Conservation (phyloP, 2,797 vertebrate species). For the Chloroceryle amazona region DNA sequence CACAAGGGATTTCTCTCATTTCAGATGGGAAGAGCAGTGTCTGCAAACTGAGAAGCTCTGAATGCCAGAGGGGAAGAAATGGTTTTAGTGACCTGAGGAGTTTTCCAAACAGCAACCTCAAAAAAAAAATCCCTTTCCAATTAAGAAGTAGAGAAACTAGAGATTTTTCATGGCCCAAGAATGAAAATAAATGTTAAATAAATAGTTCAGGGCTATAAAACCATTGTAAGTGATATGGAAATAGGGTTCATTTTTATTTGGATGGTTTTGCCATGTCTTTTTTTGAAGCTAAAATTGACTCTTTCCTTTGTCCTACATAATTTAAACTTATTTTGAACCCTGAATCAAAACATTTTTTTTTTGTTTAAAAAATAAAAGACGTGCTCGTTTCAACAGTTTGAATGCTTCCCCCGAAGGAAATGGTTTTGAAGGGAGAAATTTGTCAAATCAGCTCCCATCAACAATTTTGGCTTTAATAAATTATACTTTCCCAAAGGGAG, state of each 20-base stretch:
- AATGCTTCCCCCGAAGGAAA: neutral
- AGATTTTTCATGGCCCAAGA: neutral
- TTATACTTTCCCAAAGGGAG: neutral
- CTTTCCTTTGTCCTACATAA: neutral
- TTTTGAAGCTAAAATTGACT: neutral
- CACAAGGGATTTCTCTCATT: neutral
- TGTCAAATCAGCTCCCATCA: neutral
- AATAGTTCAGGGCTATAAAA: neutral
- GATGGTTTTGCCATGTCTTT: neutral
- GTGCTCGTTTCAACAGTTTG: neutral
- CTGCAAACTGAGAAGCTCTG: neutral
- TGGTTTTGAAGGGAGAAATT: neutral
- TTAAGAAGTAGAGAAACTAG: neutral
- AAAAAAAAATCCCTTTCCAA: neutral
- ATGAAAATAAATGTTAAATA: neutral
- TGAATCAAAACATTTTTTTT: neutral
- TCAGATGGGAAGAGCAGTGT: neutral
- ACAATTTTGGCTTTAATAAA: neutral
- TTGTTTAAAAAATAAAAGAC: neutral
- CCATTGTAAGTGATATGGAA: neutral
- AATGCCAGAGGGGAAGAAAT: neutral
- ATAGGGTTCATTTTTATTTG: neutral
- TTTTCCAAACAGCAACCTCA: neutral
- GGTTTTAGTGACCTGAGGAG: neutral
- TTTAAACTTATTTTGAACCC: constrained; percentile 11